Percentiles rank a stretch among this genome's conserved stretches.
phyloP scores from a whole-genome alignment of 2,797 vertebrate genomes.

The Eupleurogrammus muticus region DNA sequence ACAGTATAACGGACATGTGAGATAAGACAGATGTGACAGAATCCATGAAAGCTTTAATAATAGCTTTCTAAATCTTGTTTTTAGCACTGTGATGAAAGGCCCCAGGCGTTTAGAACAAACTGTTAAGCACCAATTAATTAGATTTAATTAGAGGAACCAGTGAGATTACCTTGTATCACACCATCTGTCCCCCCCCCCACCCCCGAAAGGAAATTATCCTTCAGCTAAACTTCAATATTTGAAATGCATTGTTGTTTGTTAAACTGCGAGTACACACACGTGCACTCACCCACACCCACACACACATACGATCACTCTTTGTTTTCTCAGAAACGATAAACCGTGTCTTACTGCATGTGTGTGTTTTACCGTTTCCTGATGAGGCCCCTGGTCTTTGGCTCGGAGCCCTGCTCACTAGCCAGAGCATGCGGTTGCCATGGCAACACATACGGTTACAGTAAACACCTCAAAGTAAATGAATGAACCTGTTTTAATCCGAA shows the following conservation, averaged over 20 bases:
- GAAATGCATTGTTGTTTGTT: conserved; percentile 37
- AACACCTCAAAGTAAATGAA: conserved; percentile 77
- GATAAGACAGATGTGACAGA: conserved; percentile 43
- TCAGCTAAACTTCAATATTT: conserved; percentile 56
- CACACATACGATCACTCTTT: conserved; percentile 5
- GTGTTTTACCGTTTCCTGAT: conserved; percentile 54
- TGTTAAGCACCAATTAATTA: conserved; percentile 75
- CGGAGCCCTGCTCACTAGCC: conserved; percentile 63
- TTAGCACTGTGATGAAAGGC: conserved; percentile 59
- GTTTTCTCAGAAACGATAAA: conserved; percentile 29
- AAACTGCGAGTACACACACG: conserved; percentile 4
- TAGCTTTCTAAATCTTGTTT: conserved; percentile 51
- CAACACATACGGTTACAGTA: conserved; percentile 75
- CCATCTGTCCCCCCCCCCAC: conserved; percentile 68
- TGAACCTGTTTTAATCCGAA: conserved; percentile 72
- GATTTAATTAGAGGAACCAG: conserved; percentile 73
- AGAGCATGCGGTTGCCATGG: conserved; percentile 79
- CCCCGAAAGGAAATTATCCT: conserved; percentile 40
- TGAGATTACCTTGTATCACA: conserved; percentile 57
- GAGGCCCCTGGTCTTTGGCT: conserved; percentile 54
- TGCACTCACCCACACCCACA: not conserved
- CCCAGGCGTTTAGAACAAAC: conserved; percentile 59
- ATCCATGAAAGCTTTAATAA: conserved; percentile 59
- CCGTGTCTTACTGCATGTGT: conserved; percentile 20
- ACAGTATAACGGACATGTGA: conserved; percentile 32